These are phyloP conservation scores for Frankliniella intonsa DNA, from an alignment of 2,888 invertebrate genomes.

Conservation along the genomic window DNA sequence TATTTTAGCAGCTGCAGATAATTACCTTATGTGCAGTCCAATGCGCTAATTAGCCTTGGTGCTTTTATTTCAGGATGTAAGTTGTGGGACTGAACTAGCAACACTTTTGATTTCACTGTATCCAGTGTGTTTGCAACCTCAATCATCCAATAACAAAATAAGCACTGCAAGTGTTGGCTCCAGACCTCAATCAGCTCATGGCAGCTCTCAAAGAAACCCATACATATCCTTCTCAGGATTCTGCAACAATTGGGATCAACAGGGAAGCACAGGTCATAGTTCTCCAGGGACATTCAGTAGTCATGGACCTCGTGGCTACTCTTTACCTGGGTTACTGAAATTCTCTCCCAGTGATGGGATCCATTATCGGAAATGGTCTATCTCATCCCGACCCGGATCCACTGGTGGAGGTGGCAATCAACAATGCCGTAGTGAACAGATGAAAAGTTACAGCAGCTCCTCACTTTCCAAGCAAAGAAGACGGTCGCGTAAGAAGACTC, in stretches of 20 bases:
- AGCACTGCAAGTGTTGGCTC: conserved; percentile 29
- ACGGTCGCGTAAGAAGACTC: not conserved
- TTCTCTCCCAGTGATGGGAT: not conserved
- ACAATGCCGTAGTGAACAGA: not conserved
- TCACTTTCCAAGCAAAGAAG: not conserved
- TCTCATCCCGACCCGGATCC: not conserved
- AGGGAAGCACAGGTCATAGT: conserved; percentile 33
- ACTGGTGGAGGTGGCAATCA: not conserved
- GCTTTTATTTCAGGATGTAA: conserved; percentile 49
- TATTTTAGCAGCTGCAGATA: conserved; percentile 39
- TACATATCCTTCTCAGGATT: not conserved
- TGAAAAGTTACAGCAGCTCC: conserved; percentile 10
- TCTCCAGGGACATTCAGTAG: not conserved
- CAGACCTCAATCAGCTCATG: not conserved
- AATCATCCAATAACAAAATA: conserved; percentile 27
- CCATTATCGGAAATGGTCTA: not conserved
- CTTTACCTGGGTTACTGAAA: not conserved
- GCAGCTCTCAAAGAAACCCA: not conserved
- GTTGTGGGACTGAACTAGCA: conserved; percentile 58
- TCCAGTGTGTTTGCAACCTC: conserved; percentile 42
- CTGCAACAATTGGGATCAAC: conserved; percentile 32
- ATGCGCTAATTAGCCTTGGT: conserved; percentile 19
- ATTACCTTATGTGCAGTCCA: not conserved
- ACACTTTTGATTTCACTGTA: conserved; percentile 57
- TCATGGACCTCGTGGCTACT: not conserved